Evolutionary conservation across 2,113 vertebrate genomes (phyloP), one percentile per base, ranked within the genome.

Genomic region (Laticauda laticaudata): DNA sequence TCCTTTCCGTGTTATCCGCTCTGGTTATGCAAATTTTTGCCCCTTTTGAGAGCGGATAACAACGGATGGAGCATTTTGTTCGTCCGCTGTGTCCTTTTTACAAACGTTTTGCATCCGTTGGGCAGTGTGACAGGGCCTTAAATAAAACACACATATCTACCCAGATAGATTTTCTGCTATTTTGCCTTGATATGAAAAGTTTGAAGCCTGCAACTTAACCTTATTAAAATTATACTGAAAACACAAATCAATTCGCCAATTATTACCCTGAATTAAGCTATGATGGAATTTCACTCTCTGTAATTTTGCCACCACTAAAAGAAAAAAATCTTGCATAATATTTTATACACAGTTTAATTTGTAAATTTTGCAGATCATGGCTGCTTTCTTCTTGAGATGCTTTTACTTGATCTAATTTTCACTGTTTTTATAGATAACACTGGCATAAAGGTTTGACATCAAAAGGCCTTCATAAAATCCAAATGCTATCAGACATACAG

Each of bases 191-290:
- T 90, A 59, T 92, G 39, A 12, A 92, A 59, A 43, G 29, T 24
- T 51, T 90, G 26, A 43, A 90, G n/a, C 64, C 29, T 24, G 54
- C 54, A 88, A 92, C 87, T 43, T 90, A 90, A 85, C 69, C 29
- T 90, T 75, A 86, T 93, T 86, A 90, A 93, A 86, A 86, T 34
- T 45, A 59, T 85, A 34, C 55, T 86, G 88, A 92, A 90, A 85
- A 45, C 88, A 86, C 89, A 90, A 92, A 90, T 92, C 89, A 75
- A 53, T 89, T 90, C 89, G 61, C 64, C n/a, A 88, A 23, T 57
- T 92, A 92, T 56, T 89, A 85, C 56, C 39, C 14, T 85, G 59
- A 89, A 69, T 43, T 43, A 81, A 57, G 54, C 34, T 39, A 34
- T 81, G 51, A 56, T 56, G 64, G 87, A 57, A 89, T 85, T 81